Percentiles rank a stretch among this genome's conserved stretches.
phyloP scores from a whole-genome alignment of 2,797 vertebrate genomes.

The Dallia pectoralis region DNA sequence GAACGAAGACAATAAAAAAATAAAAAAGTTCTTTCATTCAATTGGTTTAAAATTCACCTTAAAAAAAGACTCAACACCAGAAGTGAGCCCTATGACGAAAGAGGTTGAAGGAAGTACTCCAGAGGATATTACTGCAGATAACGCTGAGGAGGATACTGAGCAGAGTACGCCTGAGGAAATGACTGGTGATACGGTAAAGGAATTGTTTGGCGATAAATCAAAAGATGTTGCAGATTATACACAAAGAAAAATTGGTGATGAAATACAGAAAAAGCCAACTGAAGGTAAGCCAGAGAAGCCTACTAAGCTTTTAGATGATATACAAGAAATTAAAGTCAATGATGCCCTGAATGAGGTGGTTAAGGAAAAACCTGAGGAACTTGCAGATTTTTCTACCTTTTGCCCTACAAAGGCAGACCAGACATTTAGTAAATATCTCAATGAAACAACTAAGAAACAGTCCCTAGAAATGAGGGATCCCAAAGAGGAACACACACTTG shows the following conservation, averaged over 20 bases:
- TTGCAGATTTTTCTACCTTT: slow-evolving; percentile 48
- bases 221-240: not conserved
- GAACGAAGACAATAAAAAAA: slow-evolving; percentile 81
- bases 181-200: not conserved
- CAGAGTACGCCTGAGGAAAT: slow-evolving; percentile 14
- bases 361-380: slow-evolving; percentile 45
- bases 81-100: slow-evolving; percentile 70
- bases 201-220: not conserved
- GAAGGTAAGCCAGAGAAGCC: not conserved
- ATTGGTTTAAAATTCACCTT: slow-evolving; percentile 89
- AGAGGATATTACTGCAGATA: slow-evolving; percentile 43
- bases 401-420: slow-evolving; percentile 51
- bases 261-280: not conserved
- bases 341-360: not conserved
- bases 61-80: slow-evolving; percentile 82
- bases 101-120: slow-evolving; percentile 53
- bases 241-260: not conserved
- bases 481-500: slow-evolving; percentile 38
- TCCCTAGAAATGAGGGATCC: slow-evolving; percentile 39
- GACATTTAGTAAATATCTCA: slow-evolving; percentile 35
- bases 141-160: slow-evolving; percentile 50
- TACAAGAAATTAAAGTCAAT: not conserved
- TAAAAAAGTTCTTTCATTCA: slow-evolving; percentile 89
- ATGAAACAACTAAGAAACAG: slow-evolving; percentile 42
- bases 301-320: not conserved